phyloP scores from a whole-genome alignment of 2,888 invertebrate genomes.

The Ichneumon xanthorius region DNA sequence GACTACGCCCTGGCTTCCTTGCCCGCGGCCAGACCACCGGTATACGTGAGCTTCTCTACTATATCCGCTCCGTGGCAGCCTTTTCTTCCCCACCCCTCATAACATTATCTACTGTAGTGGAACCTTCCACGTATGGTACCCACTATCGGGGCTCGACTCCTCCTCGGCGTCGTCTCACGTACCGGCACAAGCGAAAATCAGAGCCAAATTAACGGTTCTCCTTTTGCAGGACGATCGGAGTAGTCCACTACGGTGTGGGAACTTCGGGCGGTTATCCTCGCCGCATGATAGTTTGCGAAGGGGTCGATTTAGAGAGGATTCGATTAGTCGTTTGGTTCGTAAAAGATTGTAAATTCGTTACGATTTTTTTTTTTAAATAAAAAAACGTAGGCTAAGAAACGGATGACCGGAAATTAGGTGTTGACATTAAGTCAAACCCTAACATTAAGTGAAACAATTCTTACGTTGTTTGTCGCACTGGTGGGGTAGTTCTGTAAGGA shows the following conservation, averaged over 20 bases:
- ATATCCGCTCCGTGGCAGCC: conserved; percentile 43
- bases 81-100: conserved; percentile 5
- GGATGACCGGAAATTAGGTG: no score
- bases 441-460: no score
- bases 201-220: conserved; percentile 47
- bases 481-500: no score
- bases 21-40: conserved; percentile 44
- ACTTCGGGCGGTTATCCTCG: neutral
- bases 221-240: conserved; percentile 32
- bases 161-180: conserved; percentile 42
- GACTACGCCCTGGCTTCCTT: conserved; percentile 53
- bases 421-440: no score
- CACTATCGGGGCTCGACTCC: conserved; percentile 21
- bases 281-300: conserved; percentile 8
- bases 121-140: conserved; percentile 23
- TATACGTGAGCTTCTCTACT: conserved; percentile 51
- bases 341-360: neutral
- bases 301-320: neutral
- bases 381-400: neutral
- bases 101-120: conserved; percentile 29
- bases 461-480: no score
- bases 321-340: neutral
- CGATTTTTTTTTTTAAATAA: neutral
- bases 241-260: neutral
- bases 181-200: conserved; percentile 53